A percentile compares a stretch with the other conserved stretches of the same genome.
Evolutionary conservation across 1,140 invertebrate genomes (phyloP).

Genomic region (Drosophila ananassae): DNA sequence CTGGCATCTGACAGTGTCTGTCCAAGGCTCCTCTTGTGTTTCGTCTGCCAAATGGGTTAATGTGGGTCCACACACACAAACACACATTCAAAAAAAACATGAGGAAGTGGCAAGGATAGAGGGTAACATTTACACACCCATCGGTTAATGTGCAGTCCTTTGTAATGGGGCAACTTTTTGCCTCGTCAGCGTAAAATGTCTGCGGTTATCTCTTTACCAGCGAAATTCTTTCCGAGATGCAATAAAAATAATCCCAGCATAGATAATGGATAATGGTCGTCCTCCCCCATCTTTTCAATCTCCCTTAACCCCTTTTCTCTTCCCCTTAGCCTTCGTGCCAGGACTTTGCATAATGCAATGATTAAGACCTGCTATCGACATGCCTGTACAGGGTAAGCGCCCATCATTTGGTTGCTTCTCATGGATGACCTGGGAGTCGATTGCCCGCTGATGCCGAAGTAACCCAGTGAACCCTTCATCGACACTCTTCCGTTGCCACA

Average conservation of each 20-base stretch:
- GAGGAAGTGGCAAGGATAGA: neutral
- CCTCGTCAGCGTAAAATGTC: constrained; percentile 58
- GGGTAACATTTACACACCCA: constrained; percentile 56
- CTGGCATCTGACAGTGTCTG: constrained; percentile 25
- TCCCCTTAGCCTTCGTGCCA: neutral
- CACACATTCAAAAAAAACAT: constrained; percentile 2
- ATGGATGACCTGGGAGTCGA: neutral
- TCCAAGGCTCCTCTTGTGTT: constrained; percentile 5
- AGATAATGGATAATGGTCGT: constrained; percentile 47
- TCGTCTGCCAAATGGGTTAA: constrained; percentile 44
- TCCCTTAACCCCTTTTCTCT: too few species aligned
- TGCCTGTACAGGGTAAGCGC: neutral
- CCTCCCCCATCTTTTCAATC: neutral
- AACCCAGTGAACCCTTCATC: constrained; percentile 2
- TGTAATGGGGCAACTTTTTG: constrained; percentile 63
- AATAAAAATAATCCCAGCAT: constrained; percentile 72
- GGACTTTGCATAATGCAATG: constrained; percentile 23
- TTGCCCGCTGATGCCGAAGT: neutral
- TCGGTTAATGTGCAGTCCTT: constrained; percentile 62
- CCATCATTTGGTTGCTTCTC: neutral
- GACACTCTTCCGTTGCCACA: constrained; percentile 2
- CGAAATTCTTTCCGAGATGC: constrained; percentile 40
- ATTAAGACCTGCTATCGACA: constrained; percentile 16
- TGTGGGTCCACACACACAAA: constrained; percentile 26
- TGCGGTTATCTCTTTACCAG: constrained; percentile 38